These are phyloP conservation scores for Mimumesa dahlbomi DNA, from an alignment of 2,888 invertebrate genomes.

Conservation along the genomic window DNA sequence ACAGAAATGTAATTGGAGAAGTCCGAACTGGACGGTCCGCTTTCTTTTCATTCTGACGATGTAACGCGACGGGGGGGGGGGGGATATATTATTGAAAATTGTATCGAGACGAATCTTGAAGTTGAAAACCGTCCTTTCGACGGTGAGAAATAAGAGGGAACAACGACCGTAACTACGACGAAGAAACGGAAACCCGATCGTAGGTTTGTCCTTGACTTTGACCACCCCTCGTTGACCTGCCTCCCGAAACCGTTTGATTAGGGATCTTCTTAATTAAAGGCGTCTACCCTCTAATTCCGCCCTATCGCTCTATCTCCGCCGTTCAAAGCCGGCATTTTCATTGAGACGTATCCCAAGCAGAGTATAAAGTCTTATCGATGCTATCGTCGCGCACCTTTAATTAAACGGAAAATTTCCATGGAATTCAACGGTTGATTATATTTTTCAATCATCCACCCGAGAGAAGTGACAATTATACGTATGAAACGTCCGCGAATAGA, in stretches of 20 bases:
- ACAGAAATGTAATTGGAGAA: slow-evolving; percentile 33
- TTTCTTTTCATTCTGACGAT: too few relatives aligned
- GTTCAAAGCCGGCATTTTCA: slow-evolving; percentile 25
- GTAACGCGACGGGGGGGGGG: too few relatives aligned
- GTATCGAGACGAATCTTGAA: too few relatives aligned
- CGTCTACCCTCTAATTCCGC: slow-evolving; percentile 35
- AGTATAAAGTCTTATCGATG: slow-evolving; percentile 21
- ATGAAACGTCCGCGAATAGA: neutral
- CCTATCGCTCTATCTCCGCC: slow-evolving; percentile 34
- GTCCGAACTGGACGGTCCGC: too few relatives aligned
- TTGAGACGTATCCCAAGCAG: slow-evolving; percentile 13
- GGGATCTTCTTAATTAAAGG: slow-evolving; percentile 53
- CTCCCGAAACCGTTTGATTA: slow-evolving; percentile 53
- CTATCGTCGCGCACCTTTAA: slow-evolving; percentile 26
- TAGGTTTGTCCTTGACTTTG: slow-evolving; percentile 20
- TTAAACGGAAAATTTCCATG: slow-evolving; percentile 13
- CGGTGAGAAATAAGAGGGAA: neutral
- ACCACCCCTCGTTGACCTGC: slow-evolving; percentile 20
- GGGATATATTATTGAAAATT: too few relatives aligned
- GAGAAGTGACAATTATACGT: slow-evolving; percentile 11
- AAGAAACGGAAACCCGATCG: neutral
- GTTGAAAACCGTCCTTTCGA: neutral
- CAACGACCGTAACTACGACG: neutral
- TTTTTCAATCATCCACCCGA: neutral
- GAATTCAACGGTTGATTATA: slow-evolving; percentile 43